Percentiles rank a stretch among this genome's conserved stretches.
These are phyloP conservation scores for Diploptera punctata DNA, from an alignment of 2,888 invertebrate species.

Conservation along the genomic window DNA sequence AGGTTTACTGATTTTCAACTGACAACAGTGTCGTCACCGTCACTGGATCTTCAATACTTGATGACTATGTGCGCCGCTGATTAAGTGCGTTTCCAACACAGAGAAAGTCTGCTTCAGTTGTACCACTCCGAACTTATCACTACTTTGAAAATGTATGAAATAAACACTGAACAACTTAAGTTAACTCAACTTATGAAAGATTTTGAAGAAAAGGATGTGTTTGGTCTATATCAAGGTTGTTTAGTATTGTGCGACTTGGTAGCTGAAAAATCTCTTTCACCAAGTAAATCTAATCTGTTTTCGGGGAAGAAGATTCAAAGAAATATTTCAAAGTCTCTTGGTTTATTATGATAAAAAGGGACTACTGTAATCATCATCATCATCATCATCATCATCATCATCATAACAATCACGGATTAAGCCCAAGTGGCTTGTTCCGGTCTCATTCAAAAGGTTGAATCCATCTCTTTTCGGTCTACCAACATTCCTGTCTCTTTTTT, in stretches of 20 bases:
- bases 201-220: conserved; percentile 43
- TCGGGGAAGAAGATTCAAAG: background rate
- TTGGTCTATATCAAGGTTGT: too few species aligned
- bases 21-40: conserved; percentile 33
- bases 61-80: conserved; percentile 27
- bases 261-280: too few species aligned
- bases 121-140: conserved; percentile 32
- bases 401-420: background rate
- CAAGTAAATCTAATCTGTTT: too few species aligned
- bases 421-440: too few species aligned
- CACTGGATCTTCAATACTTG: conserved; percentile 40
- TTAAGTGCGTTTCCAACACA: conserved; percentile 2
- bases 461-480: too few species aligned
- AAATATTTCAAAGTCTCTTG: background rate
- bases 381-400: background rate
- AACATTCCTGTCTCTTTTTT: too few species aligned
- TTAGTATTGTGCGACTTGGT: too few species aligned
- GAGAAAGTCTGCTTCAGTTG: conserved; percentile 30
- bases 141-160: background rate
- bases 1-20: conserved; percentile 42
- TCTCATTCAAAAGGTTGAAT: too few species aligned
- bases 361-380: background rate
- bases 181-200: conserved; percentile 45
- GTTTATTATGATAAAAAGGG: background rate
- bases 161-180: conserved; percentile 20